Base-by-base conservation (phyloP, 1,140 invertebrate genomes). In the Branchinecta lynchi region DNA sequence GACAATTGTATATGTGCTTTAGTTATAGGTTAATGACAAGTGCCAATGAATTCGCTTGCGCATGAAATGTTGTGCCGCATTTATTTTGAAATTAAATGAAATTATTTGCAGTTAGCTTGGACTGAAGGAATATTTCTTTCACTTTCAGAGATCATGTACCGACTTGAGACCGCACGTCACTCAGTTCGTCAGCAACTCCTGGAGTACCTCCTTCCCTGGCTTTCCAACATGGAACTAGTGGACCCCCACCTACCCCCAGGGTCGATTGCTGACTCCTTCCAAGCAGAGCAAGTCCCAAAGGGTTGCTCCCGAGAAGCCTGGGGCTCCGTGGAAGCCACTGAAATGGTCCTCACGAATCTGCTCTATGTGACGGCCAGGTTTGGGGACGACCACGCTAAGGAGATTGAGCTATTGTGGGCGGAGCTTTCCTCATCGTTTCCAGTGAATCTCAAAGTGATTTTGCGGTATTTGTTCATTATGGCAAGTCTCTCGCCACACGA, bases 341-440 rank as follows among this genome's bases (percentile, higher is more conserved):
- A 99, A 82, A 97, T 99, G 92, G 92, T 99, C 20, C 83, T 99
- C 21, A 99, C 98, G 78, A 99, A 99, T 81, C 85, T 99, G 0
- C 93, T 99, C 78, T 98, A 98, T 77, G 90, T 98, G 73, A 99
- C 95, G 8, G 90, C 92, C 0, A 96, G 95, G 89, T 96, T 96
- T 81, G 92, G 92, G 5, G 92, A 96, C 79, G 87, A 93, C 71
- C 93, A 98, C 81, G 88, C 93, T 0, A 89, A 92, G 76, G 95
- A 98, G 78, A 88, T 96, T 21, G 95, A 97, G 79, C 87, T 93
- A 76, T 80, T 98, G 12, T 99, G 96, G 96, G 87, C 92, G 44
- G 94, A 91, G 15, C 79, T 99, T 15, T 96, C 93, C 74, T 86
- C 89, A 7, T 95, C 91, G 73, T 98, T 94, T 91, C 90, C 93